Percentiles rank a stretch among this genome's conserved stretches.
These are phyloP conservation scores for Ectropis grisescens DNA, from an alignment of 1,140 invertebrate genomes.

Conservation along the genomic window DNA sequence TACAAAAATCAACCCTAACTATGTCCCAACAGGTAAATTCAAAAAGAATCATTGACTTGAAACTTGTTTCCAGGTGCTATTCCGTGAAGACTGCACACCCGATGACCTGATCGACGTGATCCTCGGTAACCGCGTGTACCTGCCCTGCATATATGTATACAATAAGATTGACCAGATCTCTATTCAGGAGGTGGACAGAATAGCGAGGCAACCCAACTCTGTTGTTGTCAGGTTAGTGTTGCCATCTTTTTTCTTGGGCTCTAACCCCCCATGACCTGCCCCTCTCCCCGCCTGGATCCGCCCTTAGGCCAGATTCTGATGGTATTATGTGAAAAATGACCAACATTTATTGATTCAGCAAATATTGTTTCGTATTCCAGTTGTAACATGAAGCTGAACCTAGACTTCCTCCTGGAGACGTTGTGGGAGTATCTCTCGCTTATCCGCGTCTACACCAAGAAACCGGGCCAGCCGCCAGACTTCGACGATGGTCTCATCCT, in stretches of 20 bases:
- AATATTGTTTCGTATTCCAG: too few relatives aligned
- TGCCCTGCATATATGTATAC: constrained; percentile 98
- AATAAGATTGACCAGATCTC: constrained; percentile 99
- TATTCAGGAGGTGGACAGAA: constrained; percentile 97
- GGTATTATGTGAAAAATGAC: too few relatives aligned
- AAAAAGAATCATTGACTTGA: too few relatives aligned
- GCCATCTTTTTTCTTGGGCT: too few relatives aligned
- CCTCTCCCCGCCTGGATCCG: too few relatives aligned
- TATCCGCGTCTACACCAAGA: constrained; percentile 98
- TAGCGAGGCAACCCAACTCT: constrained; percentile 91
- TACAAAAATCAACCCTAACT: too few relatives aligned
- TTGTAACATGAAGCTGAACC: constrained; percentile 99
- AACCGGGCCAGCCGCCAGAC: constrained; percentile 96
- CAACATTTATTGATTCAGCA: too few relatives aligned
- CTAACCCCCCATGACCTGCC: too few relatives aligned
- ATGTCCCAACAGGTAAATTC: too few relatives aligned
- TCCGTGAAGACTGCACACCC: constrained; percentile 94
- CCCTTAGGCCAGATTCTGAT: too few relatives aligned
- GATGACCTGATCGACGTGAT: constrained; percentile 99
- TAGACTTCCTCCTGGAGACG: constrained; percentile 94
- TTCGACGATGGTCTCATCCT: constrained; percentile 96
- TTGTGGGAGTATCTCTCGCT: constrained; percentile 96
- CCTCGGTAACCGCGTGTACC: constrained; percentile 95
- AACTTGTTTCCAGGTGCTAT: constrained; percentile 78
- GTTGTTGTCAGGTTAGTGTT: constrained; percentile 92